Conservation (phyloP, 2,113 vertebrate species). For the Petaurus breviceps region DNA sequence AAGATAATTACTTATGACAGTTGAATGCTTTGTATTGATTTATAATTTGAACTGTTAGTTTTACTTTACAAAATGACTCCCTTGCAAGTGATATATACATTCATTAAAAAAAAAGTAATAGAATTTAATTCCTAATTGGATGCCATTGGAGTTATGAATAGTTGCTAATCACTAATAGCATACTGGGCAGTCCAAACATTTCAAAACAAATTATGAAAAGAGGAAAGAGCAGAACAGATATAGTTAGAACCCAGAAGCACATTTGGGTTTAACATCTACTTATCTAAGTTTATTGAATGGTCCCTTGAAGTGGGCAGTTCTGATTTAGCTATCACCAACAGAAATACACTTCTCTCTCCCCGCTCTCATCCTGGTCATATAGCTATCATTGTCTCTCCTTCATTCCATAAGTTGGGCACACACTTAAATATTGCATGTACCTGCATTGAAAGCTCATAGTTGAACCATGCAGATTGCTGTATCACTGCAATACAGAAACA, state of each 20-base stretch:
- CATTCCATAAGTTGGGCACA: neutral
- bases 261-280: neutral
- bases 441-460: neutral
- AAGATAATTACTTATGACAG: neutral
- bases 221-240: neutral
- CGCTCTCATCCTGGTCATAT: neutral
- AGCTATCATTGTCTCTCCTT: neutral
- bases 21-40: neutral
- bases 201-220: neutral
- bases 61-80: neutral
- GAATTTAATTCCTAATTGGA: neutral
- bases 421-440: neutral
- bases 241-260: neutral
- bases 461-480: neutral
- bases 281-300: neutral
- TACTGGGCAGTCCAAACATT: neutral
- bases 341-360: neutral
- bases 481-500: neutral
- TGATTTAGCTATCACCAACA: neutral
- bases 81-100: neutral
- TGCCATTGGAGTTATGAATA: neutral
- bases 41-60: neutral
- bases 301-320: neutral
- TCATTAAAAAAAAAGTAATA: neutral
- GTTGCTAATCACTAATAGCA: neutral